Evolutionary conservation across 2,888 invertebrate species (phyloP), one percentile per base, ranked within the genome.

Genomic region (Dugesia japonica): DNA sequence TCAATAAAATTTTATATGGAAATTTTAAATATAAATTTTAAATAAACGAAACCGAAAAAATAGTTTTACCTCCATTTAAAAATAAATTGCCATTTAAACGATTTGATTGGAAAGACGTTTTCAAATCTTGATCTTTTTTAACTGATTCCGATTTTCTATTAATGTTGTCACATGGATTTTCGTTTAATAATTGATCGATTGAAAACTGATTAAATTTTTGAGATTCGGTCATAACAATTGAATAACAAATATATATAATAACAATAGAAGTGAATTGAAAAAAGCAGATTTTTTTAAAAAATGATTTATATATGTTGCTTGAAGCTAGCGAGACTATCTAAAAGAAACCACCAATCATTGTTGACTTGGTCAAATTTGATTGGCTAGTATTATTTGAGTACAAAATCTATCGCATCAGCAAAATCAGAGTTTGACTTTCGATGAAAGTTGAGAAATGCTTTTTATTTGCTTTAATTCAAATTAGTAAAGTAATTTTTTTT

Each of bases 151-250:
- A 56, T 56, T 56, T 56, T 56, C 17, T 56, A n/a, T n/a, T 20
- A 56, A 9, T 56, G 17, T 23, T 56, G n/a, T 56, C 56, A n/a
- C 56, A n/a, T 20, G n/a, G 56, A 23, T n/a, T 56, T 56, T 56
- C 56, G 56, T 56, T 56, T n/a, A 56, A n/a, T n/a, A 56, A 56
- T 56, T 56, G 56, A 56, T 56, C 56, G 17, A 56, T 56, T 56
- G 56, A 56, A 56, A 56, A 56, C 17, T 56, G 56, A n/a, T 20
- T 23, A n/a, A 56, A 13, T 56, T 56, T 56, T 56, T 13, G n/a
- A 23, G 56, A 13, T 56, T 56, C 56, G 4, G 56, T 13, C 56
- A 56, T 56, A n/a, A n/a, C n/a, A n/a, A n/a, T n/a, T n/a, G n/a
- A n/a, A n/a, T n/a, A n/a, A n/a, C n/a, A n/a, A n/a, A n/a, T n/a